Evolutionary conservation across 2,888 invertebrate species (phyloP).

Genomic region (Scaptomyza polygonia): DNA sequence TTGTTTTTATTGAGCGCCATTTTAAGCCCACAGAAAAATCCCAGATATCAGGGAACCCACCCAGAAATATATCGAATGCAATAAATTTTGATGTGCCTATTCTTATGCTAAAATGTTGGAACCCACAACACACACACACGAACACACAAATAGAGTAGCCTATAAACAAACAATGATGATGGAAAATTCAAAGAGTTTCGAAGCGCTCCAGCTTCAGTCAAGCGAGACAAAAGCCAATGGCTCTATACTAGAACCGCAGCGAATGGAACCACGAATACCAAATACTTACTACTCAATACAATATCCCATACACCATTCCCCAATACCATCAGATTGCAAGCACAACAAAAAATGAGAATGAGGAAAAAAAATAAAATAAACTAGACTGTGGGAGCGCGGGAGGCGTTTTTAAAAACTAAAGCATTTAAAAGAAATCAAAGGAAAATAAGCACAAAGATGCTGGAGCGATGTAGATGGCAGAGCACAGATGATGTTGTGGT

Average conservation of each 20-base stretch:
- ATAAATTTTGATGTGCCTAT: constrained; percentile 69
- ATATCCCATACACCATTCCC: constrained; percentile 6
- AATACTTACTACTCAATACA: constrained; percentile 15
- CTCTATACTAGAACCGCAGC: constrained; percentile 69
- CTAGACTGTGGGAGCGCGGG: constrained; percentile 73
- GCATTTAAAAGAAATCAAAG: constrained; percentile 72
- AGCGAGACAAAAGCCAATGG: constrained; percentile 71
- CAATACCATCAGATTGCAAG: constrained; percentile 18
- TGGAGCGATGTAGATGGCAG: constrained; percentile 46
- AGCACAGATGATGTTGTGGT: constrained; percentile 49
- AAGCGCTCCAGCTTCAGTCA: constrained; percentile 45
- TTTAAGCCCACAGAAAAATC: too few species aligned
- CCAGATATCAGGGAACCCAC: constrained; percentile 52
- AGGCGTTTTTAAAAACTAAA: constrained; percentile 71
- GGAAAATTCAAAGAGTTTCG: constrained; percentile 46
- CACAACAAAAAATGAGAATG: constrained; percentile 21
- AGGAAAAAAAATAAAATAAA: constrained; percentile 26
- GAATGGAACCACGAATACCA: constrained; percentile 33
- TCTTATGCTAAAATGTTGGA: constrained; percentile 70
- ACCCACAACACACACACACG: constrained; percentile 8
- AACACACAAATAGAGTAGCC: constrained; percentile 46
- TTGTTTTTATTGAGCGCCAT: constrained; percentile 49
- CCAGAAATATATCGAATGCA: constrained; percentile 49
- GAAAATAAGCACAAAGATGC: constrained; percentile 60
- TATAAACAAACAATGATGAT: constrained; percentile 73